phyloP scores from a whole-genome alignment of 2,113 vertebrate species.

The Naja naja region DNA sequence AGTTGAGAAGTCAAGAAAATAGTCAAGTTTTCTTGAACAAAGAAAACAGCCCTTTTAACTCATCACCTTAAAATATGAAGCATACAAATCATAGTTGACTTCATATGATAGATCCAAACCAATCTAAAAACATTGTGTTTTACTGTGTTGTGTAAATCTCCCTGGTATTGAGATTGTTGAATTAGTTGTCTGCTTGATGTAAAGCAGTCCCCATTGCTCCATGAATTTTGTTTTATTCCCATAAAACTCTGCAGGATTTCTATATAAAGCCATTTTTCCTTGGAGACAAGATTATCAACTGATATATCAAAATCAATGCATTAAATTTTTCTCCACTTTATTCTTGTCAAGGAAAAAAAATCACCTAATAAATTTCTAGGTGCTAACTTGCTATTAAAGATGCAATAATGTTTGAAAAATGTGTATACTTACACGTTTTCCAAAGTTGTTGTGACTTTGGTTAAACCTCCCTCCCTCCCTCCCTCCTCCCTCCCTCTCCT shows the following conservation, averaged over 20 bases:
- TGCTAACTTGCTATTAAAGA: not conserved
- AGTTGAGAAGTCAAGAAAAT: not conserved
- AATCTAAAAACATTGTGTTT: not conserved
- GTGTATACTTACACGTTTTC: not conserved
- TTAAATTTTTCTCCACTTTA: not conserved
- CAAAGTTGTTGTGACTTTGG: not conserved
- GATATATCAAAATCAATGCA: not conserved
- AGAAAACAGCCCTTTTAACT: not conserved
- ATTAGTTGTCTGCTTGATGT: not conserved
- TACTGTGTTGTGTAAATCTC: not conserved
- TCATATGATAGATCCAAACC: not conserved
- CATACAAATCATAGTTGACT: not conserved
- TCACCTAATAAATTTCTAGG: not conserved
- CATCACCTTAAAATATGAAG: not conserved
- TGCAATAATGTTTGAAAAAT: not conserved
- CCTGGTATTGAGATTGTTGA: not conserved
- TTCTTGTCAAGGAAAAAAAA: not conserved
- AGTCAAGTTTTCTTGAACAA: not conserved
- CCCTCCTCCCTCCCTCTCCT: too few species aligned
- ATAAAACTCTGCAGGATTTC: not conserved
- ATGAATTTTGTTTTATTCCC: not conserved
- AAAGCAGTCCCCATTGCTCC: not conserved
- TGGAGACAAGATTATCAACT: not conserved
- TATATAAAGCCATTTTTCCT: not conserved
- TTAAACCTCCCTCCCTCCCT: not conserved